These are phyloP conservation scores for Spilarctia lutea DNA, from an alignment of 2,888 invertebrate species.

Conservation along the genomic window DNA sequence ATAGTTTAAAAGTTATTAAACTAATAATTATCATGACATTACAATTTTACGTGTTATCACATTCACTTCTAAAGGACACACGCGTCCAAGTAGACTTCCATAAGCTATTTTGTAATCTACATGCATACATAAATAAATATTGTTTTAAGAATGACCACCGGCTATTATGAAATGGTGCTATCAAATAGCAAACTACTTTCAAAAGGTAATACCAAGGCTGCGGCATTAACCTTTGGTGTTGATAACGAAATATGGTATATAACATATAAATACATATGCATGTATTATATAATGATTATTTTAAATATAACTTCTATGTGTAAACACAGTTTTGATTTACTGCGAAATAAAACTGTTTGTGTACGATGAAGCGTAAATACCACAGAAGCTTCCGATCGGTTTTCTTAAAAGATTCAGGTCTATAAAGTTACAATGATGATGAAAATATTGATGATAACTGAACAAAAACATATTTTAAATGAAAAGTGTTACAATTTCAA, in stretches of 20 bases:
- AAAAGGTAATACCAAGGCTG: not conserved
- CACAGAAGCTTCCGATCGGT: too few relatives aligned
- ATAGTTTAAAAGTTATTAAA: too few relatives aligned
- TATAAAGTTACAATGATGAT: not conserved
- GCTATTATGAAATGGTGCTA: constrained; percentile 11
- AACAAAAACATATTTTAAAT: not conserved
- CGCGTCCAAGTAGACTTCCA: constrained; percentile 8
- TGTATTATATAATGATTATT: not conserved
- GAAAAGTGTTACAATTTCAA: not conserved
- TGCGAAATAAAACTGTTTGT: not conserved
- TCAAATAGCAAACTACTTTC: constrained; percentile 5
- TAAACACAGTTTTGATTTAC: not conserved
- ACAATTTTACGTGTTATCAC: not conserved
- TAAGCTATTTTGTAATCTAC: constrained; percentile 11
- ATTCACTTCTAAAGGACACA: constrained; percentile 17
- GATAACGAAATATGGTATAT: not conserved
- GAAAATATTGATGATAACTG: not conserved
- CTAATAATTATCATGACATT: not conserved
- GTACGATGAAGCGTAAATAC: not conserved
- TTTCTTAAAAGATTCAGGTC: not conserved
- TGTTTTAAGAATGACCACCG: constrained; percentile 2
- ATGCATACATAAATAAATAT: not conserved
- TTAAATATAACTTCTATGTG: not conserved
- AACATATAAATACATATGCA: not conserved
- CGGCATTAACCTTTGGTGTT: constrained; percentile 9